phyloP scores from a whole-genome alignment of 2,888 invertebrate genomes.

The Apodemia duryi region DNA sequence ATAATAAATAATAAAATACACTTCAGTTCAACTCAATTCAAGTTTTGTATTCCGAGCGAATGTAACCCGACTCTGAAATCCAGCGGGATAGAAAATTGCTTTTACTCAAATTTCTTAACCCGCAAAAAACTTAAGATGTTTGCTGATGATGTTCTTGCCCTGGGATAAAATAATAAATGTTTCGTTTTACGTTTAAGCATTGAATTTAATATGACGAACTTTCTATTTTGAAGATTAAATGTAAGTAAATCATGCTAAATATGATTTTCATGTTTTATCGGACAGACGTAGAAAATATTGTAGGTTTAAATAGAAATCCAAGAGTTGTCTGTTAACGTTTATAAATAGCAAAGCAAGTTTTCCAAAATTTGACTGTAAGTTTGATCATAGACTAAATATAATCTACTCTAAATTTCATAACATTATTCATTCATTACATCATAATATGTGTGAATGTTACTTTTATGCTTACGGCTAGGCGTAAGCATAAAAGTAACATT shows the following conservation, averaged over 20 bases:
- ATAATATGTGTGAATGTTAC: too few species aligned
- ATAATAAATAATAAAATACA: conserved; percentile 70
- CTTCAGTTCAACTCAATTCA: conserved; percentile 39
- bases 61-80: conserved; percentile 24
- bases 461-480: too few species aligned
- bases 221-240: conserved; percentile 33
- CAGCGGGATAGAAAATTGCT: conserved; percentile 23
- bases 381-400: too few species aligned
- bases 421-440: too few species aligned
- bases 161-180: conserved; percentile 15
- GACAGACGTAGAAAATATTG: too few species aligned
- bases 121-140: conserved; percentile 20
- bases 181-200: conserved; percentile 26
- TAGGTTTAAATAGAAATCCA: too few species aligned
- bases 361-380: too few species aligned
- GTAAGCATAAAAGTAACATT: too few species aligned
- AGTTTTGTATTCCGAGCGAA: conserved; percentile 29
- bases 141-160: conserved; percentile 24
- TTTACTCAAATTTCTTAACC: conserved; percentile 18
- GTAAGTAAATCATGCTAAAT: neutral
- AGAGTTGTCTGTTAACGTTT: too few species aligned
- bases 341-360: too few species aligned
- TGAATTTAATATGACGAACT: conserved; percentile 11
- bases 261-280: too few species aligned
- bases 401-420: too few species aligned